Base-by-base conservation (phyloP, 1,140 invertebrate species). In the Nylanderia fulva region DNA sequence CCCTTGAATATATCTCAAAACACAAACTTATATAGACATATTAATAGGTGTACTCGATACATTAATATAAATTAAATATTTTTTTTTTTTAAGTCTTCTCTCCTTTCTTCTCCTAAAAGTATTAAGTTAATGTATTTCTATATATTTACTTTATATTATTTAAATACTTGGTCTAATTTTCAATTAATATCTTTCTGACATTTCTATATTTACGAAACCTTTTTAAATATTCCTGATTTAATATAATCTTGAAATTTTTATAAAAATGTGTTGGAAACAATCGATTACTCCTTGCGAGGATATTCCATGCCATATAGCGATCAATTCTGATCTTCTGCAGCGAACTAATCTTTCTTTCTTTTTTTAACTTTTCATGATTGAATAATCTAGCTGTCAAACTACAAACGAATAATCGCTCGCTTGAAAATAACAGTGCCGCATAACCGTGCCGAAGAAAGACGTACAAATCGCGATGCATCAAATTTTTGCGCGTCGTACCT, bases 401-500 rank as follows among this genome's bases (percentile, higher is more conserved):
- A 27, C 3, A 39, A 36, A 56, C 24, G 15, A 79, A 52, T 24
- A 77, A 69, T 71, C 66, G 39, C 66, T 72, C 66, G 29, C 45
- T 71, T 58, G 45, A 48, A 48, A 48, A 18, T 48, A 48, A 48
- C 45, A 18, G 45, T n/a, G n/a, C 29, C 8, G 66, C 64, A 58
- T 45, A 82, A 82, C 21, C 76, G 24, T 29, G 15, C 2, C 27
- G 24, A 29, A 5, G 29, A 21, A 79, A 68, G 8, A 54, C 33
- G 29, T 66, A 52, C 29, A 66, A 9, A 39, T 15, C 8, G 61
- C 33, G 36, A 27, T 69, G 18, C 64, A 56, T 56, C 36, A 27
- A 82, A 82, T 72, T 80, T 82, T 54, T 39, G 24, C 63, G 63
- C 36, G 42, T 69, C 52, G 64, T 58, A 52, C 36, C 66, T 29